Evolutionary conservation across 2,113 vertebrate species (phyloP), one percentile per base, ranked within the genome.

Genomic region (Tachuris rubrigastra): DNA sequence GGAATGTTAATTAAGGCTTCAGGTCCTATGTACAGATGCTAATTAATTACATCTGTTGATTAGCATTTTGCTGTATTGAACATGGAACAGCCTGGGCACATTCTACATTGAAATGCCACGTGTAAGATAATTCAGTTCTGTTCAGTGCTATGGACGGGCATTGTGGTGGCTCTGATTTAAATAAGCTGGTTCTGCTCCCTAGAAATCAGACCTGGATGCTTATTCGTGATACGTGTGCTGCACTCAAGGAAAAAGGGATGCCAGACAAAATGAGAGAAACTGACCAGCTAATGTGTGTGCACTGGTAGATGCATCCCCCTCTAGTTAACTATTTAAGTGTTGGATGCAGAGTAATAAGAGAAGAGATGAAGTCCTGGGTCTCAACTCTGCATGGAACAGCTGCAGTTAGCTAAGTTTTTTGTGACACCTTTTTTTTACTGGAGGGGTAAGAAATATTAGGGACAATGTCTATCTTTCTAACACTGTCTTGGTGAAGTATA

Each of bases 1-100:
- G 75, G 87, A 97, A 97, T 97, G 87, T 91, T 96, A 97, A 97
- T 87, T 95, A 96, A 93, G 60, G 69, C 90, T 87, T 84, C 37
- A 65, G 95, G 90, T 89, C 47, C 75, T 90, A 55, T 5, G 9
- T 89, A 85, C 85, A 73, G 80, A 87, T 6, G 52, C 50, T 95
- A 95, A 96, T 97, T 97, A 97, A 95, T 97, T 96, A 83, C 65
- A 92, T 24, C 37, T 75, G 76, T 93, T 88, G 90, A 86, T 96
- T 96, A 95, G 22, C 83, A 94, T 96, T 96, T 94, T 92, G 47
- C 87, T 93, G 49, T 66, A 90, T 93, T 91, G 87, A 96, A 91
- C n/a, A 14, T 0, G 1, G 66, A 87, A 44, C 73, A 68, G 28
- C 52, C 60, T 66, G 79, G 37, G 13, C 59, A 73, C 71, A 65